Evolutionary conservation across 1,140 invertebrate genomes (phyloP).

Genomic region (Hycleus cichorii): DNA sequence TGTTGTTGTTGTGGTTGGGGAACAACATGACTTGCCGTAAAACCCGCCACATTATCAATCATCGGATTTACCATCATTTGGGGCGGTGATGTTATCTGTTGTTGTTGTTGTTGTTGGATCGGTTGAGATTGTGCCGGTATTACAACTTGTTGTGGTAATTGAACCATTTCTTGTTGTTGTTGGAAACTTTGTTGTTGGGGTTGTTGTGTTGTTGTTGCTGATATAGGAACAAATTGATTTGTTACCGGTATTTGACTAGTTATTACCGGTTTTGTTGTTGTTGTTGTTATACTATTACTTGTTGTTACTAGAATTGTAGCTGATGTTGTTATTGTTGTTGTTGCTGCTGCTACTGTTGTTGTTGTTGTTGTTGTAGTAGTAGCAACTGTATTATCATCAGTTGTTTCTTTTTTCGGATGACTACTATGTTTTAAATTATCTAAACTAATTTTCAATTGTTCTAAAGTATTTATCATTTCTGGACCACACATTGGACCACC

Average conservation of each 20-base stretch:
- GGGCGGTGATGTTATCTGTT: constrained; percentile 4
- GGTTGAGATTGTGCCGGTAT: constrained; percentile 7
- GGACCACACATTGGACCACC: constrained; percentile 32
- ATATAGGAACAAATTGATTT: too few relatives aligned
- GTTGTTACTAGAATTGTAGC: constrained; percentile 1
- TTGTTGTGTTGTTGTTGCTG: background rate
- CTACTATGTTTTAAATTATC: constrained; percentile 47
- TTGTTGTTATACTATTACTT: background rate
- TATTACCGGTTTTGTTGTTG: constrained; percentile 5
- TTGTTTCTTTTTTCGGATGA: constrained; percentile 34
- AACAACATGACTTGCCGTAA: background rate
- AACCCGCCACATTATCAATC: background rate
- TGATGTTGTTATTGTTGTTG: background rate
- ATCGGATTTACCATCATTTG: constrained; percentile 13
- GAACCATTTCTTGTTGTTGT: background rate
- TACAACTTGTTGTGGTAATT: background rate
- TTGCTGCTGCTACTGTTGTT: background rate
- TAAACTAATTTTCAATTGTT: constrained; percentile 49
- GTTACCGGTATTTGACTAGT: background rate
- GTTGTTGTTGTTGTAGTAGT: too few relatives aligned
- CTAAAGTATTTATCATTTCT: constrained; percentile 45
- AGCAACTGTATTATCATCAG: constrained; percentile 1
- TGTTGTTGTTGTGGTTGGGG: background rate
- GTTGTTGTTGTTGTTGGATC: background rate
- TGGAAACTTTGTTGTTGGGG: background rate